phyloP scores from a whole-genome alignment of 2,888 invertebrate species.

The Erebia ligea region DNA sequence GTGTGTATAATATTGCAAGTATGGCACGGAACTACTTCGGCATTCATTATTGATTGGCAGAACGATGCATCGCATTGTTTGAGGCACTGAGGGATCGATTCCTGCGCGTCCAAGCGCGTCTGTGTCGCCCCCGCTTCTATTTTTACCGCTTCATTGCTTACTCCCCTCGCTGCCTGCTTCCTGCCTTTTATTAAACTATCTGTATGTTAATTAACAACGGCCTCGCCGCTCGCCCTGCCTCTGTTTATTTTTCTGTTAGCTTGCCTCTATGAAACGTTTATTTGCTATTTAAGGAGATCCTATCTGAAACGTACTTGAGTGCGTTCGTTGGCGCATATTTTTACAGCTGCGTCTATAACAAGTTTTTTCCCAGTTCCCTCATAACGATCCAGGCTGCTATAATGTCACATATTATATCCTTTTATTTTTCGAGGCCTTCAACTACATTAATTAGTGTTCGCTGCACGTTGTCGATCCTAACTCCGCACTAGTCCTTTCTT shows the following conservation, averaged over 20 bases:
- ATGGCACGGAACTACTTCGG: slow-evolving; percentile 38
- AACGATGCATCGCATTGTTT: slow-evolving; percentile 71
- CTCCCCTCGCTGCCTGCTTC: slow-evolving; percentile 80
- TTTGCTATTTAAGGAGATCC: slow-evolving; percentile 61
- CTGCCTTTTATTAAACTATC: slow-evolving; percentile 83
- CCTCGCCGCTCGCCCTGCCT: slow-evolving; percentile 63
- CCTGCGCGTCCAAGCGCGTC: slow-evolving; percentile 66
- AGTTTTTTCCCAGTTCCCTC: slow-evolving; percentile 44
- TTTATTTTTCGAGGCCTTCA: slow-evolving; percentile 74
- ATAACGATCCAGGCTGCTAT: slow-evolving; percentile 45
- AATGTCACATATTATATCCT: slow-evolving; percentile 57
- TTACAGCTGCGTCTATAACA: slow-evolving; percentile 50
- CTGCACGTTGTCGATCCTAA: slow-evolving; percentile 72
- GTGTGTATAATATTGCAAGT: slow-evolving; percentile 25
- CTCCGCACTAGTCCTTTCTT: slow-evolving; percentile 62
- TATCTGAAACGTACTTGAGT: slow-evolving; percentile 41
- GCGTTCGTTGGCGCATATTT: slow-evolving; percentile 39
- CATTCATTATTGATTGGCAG: slow-evolving; percentile 75
- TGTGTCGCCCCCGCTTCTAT: slow-evolving; percentile 77
- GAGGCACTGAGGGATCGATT: slow-evolving; percentile 74
- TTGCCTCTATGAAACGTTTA: slow-evolving; percentile 60
- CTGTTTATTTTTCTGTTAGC: slow-evolving; percentile 77
- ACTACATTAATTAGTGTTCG: slow-evolving; percentile 76
- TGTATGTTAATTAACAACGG: slow-evolving; percentile 82
- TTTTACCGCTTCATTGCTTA: slow-evolving; percentile 83